phyloP scores from a whole-genome alignment of 2,888 invertebrate genomes.

The Chrysolina haemoptera region DNA sequence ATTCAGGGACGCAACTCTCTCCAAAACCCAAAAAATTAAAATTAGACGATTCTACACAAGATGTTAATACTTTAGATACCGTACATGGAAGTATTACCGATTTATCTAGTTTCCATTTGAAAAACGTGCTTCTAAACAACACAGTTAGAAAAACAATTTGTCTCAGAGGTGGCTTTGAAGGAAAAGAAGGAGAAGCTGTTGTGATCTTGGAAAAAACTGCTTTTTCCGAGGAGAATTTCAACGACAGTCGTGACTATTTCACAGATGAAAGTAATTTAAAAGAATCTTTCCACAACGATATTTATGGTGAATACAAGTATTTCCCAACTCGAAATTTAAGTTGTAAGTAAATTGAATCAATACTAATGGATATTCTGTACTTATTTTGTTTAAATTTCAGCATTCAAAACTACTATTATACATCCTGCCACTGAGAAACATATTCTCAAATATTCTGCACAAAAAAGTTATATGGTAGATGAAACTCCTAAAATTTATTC shows the following conservation, averaged over 20 bases:
- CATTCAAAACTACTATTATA: slow-evolving; percentile 89
- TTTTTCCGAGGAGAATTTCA: slow-evolving; percentile 79
- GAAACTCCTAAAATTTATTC: slow-evolving; percentile 90
- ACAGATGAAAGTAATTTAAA: slow-evolving; percentile 74
- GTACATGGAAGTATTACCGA: slow-evolving; percentile 67
- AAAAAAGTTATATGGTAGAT: slow-evolving; percentile 81
- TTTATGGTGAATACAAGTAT: slow-evolving; percentile 87
- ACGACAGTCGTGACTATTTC: slow-evolving; percentile 73
- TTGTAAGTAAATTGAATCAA: slow-evolving; percentile 71
- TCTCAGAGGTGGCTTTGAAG: slow-evolving; percentile 79
- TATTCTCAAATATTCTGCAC: slow-evolving; percentile 86
- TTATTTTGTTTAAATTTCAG: slow-evolving; percentile 71
- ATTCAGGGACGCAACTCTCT: slow-evolving; percentile 10
- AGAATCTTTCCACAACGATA: slow-evolving; percentile 84
- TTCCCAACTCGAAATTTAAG: slow-evolving; percentile 71
- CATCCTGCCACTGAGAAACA: slow-evolving; percentile 96
- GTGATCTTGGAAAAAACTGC: slow-evolving; percentile 87
- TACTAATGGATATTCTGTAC: neutral
- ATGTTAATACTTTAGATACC: slow-evolving; percentile 32
- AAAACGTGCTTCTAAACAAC: slow-evolving; percentile 81
- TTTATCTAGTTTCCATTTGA: slow-evolving; percentile 78
- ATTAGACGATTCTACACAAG: slow-evolving; percentile 43
- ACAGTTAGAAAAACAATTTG: slow-evolving; percentile 81
- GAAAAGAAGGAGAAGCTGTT: slow-evolving; percentile 77
- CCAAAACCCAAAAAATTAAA: slow-evolving; percentile 51